Conservation (phyloP, 2,113 vertebrate genomes). For the Pantherophis guttatus region DNA sequence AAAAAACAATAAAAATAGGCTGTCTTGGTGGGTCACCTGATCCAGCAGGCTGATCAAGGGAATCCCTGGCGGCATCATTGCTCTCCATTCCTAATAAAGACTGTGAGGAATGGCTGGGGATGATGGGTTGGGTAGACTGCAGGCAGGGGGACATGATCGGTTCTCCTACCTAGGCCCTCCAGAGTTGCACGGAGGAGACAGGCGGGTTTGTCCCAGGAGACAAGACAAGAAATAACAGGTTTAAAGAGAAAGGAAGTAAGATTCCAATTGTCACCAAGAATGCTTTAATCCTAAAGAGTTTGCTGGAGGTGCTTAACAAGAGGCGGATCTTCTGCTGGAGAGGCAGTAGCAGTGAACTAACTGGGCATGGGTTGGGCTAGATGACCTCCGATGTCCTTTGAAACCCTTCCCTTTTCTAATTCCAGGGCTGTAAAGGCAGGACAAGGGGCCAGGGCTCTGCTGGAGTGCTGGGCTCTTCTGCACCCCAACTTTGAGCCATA, state of each 20-base stretch:
- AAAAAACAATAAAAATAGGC: background rate
- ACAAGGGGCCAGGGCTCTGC: background rate
- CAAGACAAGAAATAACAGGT: background rate
- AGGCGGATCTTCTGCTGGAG: background rate
- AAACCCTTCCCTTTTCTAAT: background rate
- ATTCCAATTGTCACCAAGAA: background rate
- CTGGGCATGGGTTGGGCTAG: background rate
- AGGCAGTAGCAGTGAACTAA: background rate
- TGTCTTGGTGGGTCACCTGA: background rate
- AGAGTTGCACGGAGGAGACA: background rate
- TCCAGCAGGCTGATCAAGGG: background rate
- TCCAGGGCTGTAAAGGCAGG: background rate
- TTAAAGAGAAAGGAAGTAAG: background rate
- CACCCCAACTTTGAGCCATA: background rate
- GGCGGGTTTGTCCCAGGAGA: background rate
- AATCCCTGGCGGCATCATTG: background rate
- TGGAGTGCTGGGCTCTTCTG: background rate
- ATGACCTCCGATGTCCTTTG: background rate
- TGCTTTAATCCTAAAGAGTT: background rate
- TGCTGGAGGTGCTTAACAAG: background rate
- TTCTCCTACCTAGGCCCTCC: background rate
- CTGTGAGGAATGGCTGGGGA: background rate
- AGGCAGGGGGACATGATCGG: too few species aligned
- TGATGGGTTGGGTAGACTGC: background rate
- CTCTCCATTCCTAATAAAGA: background rate